These are phyloP conservation scores for Stomatorhinus ivindoensis DNA, from an alignment of 2,113 vertebrate species.

Conservation along the genomic window DNA sequence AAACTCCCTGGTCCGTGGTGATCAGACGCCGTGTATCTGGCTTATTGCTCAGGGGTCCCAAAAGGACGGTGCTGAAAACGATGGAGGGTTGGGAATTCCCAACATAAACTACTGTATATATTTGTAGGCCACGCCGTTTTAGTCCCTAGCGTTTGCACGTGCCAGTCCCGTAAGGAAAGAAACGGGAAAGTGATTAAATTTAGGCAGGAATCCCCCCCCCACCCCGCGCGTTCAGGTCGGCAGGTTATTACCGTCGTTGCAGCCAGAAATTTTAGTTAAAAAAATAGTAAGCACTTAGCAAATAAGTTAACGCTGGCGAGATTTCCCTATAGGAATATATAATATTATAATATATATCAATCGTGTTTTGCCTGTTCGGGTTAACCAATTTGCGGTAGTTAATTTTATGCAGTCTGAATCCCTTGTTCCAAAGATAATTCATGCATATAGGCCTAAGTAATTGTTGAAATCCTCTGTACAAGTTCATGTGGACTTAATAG, in stretches of 20 bases:
- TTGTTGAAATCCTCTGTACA: neutral
- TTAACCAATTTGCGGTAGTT: neutral
- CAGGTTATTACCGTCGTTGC: neutral
- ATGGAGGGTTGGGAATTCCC: too few species aligned
- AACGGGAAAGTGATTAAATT: neutral
- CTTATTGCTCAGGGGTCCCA: neutral
- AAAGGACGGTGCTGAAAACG: neutral
- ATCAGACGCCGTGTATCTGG: neutral
- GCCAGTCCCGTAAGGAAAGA: neutral
- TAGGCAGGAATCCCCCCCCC: neutral
- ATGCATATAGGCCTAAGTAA: neutral
- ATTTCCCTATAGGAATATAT: neutral
- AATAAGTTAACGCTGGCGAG: too few species aligned
- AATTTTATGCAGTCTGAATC: neutral
- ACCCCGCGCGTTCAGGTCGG: neutral
- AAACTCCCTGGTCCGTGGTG: neutral
- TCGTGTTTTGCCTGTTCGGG: neutral
- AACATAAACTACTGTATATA: neutral
- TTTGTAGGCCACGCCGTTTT: neutral
- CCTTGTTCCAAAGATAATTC: neutral
- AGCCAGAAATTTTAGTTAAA: neutral
- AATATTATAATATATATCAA: neutral
- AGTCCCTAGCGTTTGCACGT: neutral
- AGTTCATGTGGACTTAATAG: neutral
- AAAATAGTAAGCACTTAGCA: too few species aligned